Evolutionary conservation across 2,113 vertebrate genomes (phyloP), one percentile per base, ranked within the genome.

Genomic region (Fregetta grallaria): DNA sequence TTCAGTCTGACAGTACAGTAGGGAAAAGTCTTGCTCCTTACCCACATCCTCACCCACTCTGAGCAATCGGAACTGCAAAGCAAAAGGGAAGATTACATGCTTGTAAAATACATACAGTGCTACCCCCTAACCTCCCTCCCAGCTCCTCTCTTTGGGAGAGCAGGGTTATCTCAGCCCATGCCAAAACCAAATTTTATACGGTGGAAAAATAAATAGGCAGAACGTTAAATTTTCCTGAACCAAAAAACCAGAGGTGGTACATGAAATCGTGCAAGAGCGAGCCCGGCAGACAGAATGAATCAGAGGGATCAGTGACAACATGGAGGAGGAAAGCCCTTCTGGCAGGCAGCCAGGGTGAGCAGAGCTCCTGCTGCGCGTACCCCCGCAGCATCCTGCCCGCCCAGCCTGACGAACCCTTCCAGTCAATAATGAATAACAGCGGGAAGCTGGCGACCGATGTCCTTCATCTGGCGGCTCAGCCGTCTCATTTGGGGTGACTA

Each of bases 321-420:
- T 36, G 91, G 94, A 94, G 93, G 92, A 97, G 95, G 96, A 92
- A 96, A 97, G 95, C 94, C 94, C 94, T 91, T 13, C 65, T 92
- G 92, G 96, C 88, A 27, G 66, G 8, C 30, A 1, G 92, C 86
- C 94, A 80, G 79, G 76, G 14, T 49, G 86, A 84, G 68, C 90
- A 90, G 66, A 9, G 87, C 77, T 81, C 90, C 91, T 49, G 1
- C 30, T 21, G 91, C n/a, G 25, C 61, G 30, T 23, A 1, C 62
- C 86, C 89, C 93, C 36, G 3, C 79, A 77, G 81, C 94, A 71
- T 84, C 96, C 91, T 89, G 86, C 88, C 86, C 91, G 55, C 77
- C 95, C 88, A 17, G 66, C 73, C 86, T 47, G 55, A 59, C 92
- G 40, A 83, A 70, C 9, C 92, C 95, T 19, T 3, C 20, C 88